Conservation (phyloP, 1,140 invertebrate species). For the Lucilia sericata region DNA sequence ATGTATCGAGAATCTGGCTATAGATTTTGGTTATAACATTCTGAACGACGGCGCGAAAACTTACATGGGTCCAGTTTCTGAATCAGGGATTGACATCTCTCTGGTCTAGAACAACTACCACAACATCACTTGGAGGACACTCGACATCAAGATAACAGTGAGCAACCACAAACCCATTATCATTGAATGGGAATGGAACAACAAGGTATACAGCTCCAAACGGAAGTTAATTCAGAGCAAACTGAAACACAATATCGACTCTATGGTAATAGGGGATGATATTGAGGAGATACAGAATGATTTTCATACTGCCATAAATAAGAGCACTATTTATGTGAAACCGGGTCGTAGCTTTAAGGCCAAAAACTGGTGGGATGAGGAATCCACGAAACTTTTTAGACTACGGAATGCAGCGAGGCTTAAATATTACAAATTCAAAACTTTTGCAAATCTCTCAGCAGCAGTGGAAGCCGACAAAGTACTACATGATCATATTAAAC, state of each 20-base stretch:
- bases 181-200: not conserved
- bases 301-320: not conserved
- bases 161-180: not conserved
- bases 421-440: not conserved
- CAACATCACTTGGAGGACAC: not conserved
- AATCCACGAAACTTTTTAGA: not conserved
- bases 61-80: not conserved
- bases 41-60: not conserved
- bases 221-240: too few relatives aligned
- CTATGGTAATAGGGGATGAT: too few relatives aligned
- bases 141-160: not conserved
- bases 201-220: too few relatives aligned
- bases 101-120: not conserved
- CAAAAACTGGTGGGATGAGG: slow-evolving; percentile 4
- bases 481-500: not conserved
- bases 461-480: not conserved
- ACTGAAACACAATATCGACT: too few relatives aligned
- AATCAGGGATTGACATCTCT: not conserved
- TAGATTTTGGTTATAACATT: not conserved
- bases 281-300: not conserved
- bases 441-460: not conserved
- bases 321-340: not conserved
- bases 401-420: not conserved
- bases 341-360: not conserved
- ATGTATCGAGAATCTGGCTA: not conserved